Percentiles rank a stretch among this genome's conserved stretches.
phyloP scores from a whole-genome alignment of 2,888 invertebrate genomes.

The Pyrocoelia pectoralis region DNA sequence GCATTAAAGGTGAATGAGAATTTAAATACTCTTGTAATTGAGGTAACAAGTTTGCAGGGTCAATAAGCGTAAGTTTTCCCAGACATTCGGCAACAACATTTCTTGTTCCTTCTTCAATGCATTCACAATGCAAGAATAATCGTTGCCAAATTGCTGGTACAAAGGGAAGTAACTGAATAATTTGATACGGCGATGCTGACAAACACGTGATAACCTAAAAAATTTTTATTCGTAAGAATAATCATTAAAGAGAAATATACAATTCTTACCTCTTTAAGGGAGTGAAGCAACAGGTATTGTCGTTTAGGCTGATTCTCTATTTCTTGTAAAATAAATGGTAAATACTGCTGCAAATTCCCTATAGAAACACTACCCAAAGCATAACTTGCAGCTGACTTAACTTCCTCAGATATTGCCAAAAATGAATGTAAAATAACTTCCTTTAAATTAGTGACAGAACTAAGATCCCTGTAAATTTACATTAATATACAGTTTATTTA shows the following conservation, averaged over 20 bases:
- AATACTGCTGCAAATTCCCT: slow-evolving; percentile 91
- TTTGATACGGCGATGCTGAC: slow-evolving; percentile 76
- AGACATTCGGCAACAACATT: slow-evolving; percentile 99
- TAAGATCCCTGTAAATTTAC: slow-evolving; percentile 71
- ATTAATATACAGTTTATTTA: no score
- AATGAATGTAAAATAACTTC: slow-evolving; percentile 87
- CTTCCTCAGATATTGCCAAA: slow-evolving; percentile 91
- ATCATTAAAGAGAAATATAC: neutral
- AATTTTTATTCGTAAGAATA: neutral
- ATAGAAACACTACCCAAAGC: slow-evolving; percentile 95
- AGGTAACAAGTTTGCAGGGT: slow-evolving; percentile 88
- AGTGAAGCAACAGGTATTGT: slow-evolving; percentile 95
- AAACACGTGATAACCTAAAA: slow-evolving; percentile 86
- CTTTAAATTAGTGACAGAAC: slow-evolving; percentile 76
- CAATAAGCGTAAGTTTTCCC: slow-evolving; percentile 93
- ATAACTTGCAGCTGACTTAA: slow-evolving; percentile 97
- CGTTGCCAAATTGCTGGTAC: slow-evolving; percentile 93
- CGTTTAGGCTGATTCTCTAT: slow-evolving; percentile 94
- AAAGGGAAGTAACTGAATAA: slow-evolving; percentile 79
- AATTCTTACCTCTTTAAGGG: slow-evolving; percentile 97
- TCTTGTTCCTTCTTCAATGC: slow-evolving; percentile 96
- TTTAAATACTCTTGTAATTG: slow-evolving; percentile 83
- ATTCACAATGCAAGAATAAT: slow-evolving; percentile 94
- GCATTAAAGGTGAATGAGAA: slow-evolving; percentile 83
- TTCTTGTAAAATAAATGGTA: slow-evolving; percentile 93